These are phyloP conservation scores for Diadema setosum DNA, from an alignment of 35 echinoderm and acorn worm genomes.

Conservation along the genomic window DNA sequence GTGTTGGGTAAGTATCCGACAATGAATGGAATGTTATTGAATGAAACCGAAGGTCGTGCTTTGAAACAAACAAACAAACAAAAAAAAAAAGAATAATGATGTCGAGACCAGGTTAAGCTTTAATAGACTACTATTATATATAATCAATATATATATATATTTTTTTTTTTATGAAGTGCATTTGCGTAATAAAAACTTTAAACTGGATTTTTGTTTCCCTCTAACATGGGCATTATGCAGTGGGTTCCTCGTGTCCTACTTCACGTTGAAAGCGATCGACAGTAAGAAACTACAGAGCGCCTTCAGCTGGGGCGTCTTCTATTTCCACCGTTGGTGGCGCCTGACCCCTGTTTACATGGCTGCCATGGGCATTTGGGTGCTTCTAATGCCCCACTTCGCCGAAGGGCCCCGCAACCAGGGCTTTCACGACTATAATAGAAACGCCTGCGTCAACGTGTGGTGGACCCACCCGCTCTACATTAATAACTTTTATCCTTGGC, in stretches of 20 bases:
- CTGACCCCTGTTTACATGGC: conserved; percentile 86
- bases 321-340: conserved; percentile 87
- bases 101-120: too few relatives aligned
- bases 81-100: too few relatives aligned
- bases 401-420: neutral
- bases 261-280: conserved; percentile 70
- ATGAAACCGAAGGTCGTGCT: too few relatives aligned
- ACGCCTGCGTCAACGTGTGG: conserved; percentile 33
- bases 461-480: conserved; percentile 90
- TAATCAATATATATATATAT: too few relatives aligned
- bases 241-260: conserved; percentile 69
- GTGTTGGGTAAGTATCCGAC: too few relatives aligned
- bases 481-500: conserved; percentile 87
- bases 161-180: too few relatives aligned
- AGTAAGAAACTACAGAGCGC: neutral
- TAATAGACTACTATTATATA: neutral
- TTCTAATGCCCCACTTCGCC: conserved; percentile 38
- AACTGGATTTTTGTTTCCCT: neutral
- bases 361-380: conserved; percentile 14
- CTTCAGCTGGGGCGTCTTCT: conserved; percentile 67
- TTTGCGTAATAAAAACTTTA: neutral
- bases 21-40: too few relatives aligned
- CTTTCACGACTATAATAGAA: neutral
- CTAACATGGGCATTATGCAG: too few relatives aligned
- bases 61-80: too few relatives aligned